phyloP scores from a whole-genome alignment of 2,888 invertebrate genomes.

The Hirtodrosophila alboralis region DNA sequence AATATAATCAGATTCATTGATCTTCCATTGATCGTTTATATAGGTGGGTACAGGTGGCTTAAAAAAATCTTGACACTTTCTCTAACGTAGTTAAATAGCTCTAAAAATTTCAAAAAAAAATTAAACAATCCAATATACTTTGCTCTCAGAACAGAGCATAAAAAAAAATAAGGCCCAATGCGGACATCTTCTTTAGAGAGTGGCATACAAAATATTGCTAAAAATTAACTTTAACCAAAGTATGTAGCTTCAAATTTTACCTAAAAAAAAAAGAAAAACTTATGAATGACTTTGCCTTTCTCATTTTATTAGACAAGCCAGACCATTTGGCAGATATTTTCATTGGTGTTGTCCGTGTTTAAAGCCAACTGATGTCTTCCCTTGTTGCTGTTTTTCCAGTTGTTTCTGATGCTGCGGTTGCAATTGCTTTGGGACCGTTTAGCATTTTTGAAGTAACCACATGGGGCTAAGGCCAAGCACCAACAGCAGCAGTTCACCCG shows the following conservation, averaged over 20 bases:
- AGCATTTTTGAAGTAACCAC: constrained; percentile 80
- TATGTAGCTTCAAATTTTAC: neutral
- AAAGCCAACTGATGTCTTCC: constrained; percentile 45
- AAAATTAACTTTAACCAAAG: constrained; percentile 39
- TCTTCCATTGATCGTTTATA: too few species aligned
- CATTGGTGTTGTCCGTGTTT: constrained; percentile 34
- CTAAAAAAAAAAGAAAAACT: constrained; percentile 2
- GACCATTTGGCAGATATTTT: constrained; percentile 28
- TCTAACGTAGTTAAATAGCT: too few species aligned
- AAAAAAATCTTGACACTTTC: too few species aligned
- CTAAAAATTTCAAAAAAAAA: too few species aligned
- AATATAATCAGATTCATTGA: too few species aligned
- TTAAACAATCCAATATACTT: too few species aligned
- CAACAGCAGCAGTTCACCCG: constrained; percentile 49
- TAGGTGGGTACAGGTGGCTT: too few species aligned
- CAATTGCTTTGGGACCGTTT: constrained; percentile 80
- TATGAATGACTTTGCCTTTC: constrained; percentile 25
- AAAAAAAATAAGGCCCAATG: constrained; percentile 2
- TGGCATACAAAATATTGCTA: constrained; percentile 11
- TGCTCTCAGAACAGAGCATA: neutral
- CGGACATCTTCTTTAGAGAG: constrained; percentile 4
- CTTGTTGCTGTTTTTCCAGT: constrained; percentile 29
- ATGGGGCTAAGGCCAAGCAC: constrained; percentile 71
- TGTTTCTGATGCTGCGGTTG: constrained; percentile 57
- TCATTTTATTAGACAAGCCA: constrained; percentile 46